Evolutionary conservation across 2,113 vertebrate species (phyloP).

Genomic region (Megaceryle torquata): DNA sequence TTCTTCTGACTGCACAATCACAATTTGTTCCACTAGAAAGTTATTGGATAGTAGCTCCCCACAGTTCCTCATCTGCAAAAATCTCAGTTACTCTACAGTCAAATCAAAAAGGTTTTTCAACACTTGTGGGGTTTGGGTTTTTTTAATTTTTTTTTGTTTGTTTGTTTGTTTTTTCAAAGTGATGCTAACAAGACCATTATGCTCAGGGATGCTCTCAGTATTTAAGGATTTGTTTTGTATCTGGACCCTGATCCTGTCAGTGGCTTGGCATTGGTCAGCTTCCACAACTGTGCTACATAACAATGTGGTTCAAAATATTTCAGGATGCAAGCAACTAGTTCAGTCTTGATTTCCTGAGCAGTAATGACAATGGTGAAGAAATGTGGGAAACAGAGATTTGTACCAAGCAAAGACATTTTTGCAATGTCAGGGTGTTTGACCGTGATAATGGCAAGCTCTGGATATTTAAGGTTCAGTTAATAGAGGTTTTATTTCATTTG

Average conservation of each 20-base stretch:
- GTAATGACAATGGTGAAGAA: background rate
- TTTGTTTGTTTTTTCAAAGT: background rate
- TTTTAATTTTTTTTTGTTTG: too few species aligned
- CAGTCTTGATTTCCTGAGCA: background rate
- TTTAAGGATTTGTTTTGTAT: background rate
- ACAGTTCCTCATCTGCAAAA: background rate
- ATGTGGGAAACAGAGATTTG: background rate
- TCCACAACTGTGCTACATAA: background rate
- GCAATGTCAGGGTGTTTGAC: background rate
- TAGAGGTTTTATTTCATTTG: conserved; percentile 61
- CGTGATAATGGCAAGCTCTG: conserved; percentile 15
- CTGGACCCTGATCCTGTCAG: background rate
- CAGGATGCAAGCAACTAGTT: background rate
- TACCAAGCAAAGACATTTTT: background rate
- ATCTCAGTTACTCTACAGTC: background rate
- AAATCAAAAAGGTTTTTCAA: background rate
- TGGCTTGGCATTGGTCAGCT: background rate
- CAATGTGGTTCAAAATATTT: background rate
- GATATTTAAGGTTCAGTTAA: conserved; percentile 51
- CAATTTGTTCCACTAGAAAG: background rate
- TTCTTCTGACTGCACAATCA: background rate
- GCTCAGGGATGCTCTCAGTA: background rate
- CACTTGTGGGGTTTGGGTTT: background rate
- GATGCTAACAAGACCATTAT: background rate
- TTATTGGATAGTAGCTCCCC: background rate